Percentiles rank a stretch among this genome's conserved stretches.
phyloP scores from a whole-genome alignment of 2,888 invertebrate genomes.

The Leptopilina drosophilae region DNA sequence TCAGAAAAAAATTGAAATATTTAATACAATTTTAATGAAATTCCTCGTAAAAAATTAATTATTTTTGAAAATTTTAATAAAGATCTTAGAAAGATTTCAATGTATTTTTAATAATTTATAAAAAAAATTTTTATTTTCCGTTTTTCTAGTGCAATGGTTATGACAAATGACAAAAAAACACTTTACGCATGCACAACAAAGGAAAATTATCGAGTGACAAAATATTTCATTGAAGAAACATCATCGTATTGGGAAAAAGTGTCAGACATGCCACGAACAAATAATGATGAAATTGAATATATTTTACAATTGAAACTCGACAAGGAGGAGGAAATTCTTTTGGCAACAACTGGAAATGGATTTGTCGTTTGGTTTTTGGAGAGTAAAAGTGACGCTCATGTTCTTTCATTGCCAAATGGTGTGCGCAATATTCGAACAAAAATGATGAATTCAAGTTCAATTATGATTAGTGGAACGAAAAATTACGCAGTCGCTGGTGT shows the following conservation, averaged over 20 bases:
- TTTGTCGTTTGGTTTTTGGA: constrained; percentile 90
- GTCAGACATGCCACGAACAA: constrained; percentile 81
- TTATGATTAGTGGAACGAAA: constrained; percentile 93
- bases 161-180: constrained; percentile 82
- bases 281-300: constrained; percentile 86
- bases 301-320: constrained; percentile 91
- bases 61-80: too few relatives aligned
- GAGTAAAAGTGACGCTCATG: constrained; percentile 79
- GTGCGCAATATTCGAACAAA: constrained; percentile 95
- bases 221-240: constrained; percentile 77
- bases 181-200: constrained; percentile 85
- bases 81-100: too few relatives aligned
- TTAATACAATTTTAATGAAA: too few relatives aligned
- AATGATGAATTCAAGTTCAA: constrained; percentile 93
- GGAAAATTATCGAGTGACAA: constrained; percentile 79
- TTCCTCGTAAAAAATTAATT: too few relatives aligned
- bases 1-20: too few relatives aligned
- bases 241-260: constrained; percentile 81
- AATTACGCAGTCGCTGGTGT: constrained; percentile 97
- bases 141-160: constrained; percentile 81
- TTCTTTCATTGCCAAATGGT: constrained; percentile 88
- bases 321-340: constrained; percentile 87
- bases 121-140: too few relatives aligned
- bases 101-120: too few relatives aligned
- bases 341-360: constrained; percentile 91